Evolutionary conservation across 2,797 vertebrate genomes (phyloP).

Genomic region (Cirrhinus molitorella): DNA sequence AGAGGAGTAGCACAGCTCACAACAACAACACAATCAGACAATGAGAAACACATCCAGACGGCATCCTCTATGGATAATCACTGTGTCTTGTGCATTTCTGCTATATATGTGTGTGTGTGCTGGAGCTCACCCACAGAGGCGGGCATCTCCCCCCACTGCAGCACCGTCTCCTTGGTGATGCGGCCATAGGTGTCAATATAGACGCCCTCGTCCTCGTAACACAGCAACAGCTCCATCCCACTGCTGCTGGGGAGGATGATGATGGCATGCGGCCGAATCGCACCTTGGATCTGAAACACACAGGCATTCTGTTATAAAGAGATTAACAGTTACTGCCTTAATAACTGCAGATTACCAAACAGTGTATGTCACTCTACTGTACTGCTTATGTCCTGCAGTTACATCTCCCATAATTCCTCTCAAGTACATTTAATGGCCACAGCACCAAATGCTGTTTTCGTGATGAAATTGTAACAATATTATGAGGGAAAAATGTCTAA

Average conservation of each 20-base stretch:
- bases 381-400: too few species aligned
- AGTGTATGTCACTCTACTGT: background rate
- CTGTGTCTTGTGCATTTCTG: background rate
- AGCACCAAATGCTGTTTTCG: too few species aligned
- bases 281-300: conserved; percentile 84
- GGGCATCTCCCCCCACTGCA: conserved; percentile 95
- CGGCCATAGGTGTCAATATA: conserved; percentile 92
- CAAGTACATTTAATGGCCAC: background rate
- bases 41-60: background rate
- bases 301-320: conserved; percentile 7
- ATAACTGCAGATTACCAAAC: background rate
- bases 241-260: conserved; percentile 92
- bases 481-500: background rate
- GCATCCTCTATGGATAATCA: background rate
- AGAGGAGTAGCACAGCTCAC: background rate
- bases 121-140: conserved; percentile 86
- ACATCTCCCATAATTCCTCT: too few species aligned
- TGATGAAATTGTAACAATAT: background rate
- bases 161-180: conserved; percentile 92
- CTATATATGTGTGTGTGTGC: background rate
- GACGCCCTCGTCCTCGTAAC: conserved; percentile 92
- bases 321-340: background rate
- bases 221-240: conserved; percentile 91
- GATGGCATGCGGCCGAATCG: conserved; percentile 90
- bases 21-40: background rate